A percentile compares a stretch with the other conserved stretches of the same genome.
Conservation (phyloP, 1,140 invertebrate species). For the Stratiolaelaps scimitus region DNA sequence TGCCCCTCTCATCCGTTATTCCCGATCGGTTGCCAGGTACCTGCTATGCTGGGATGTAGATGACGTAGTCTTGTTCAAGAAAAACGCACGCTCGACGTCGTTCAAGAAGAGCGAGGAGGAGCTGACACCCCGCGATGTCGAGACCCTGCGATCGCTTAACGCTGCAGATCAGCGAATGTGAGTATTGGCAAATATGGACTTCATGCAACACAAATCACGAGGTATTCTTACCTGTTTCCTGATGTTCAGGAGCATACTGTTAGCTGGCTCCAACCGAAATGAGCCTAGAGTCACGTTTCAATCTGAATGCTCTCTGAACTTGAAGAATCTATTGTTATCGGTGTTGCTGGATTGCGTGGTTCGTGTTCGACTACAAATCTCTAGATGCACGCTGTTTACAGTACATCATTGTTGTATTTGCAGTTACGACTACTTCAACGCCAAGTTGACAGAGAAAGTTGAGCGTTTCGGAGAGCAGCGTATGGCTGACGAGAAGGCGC, state of each 20-base stretch:
- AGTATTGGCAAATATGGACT: neutral
- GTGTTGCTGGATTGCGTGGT: too few relatives aligned
- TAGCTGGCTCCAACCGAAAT: too few relatives aligned
- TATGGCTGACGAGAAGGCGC: slow-evolving; percentile 37
- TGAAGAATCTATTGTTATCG: too few relatives aligned
- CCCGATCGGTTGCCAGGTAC: slow-evolving; percentile 17
- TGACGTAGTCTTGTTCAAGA: slow-evolving; percentile 38
- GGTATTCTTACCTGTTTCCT: too few relatives aligned
- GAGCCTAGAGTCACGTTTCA: too few relatives aligned
- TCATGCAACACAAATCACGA: too few relatives aligned
- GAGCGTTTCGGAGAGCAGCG: slow-evolving; percentile 37
- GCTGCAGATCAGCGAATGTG: slow-evolving; percentile 15
- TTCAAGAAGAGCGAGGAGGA: slow-evolving; percentile 22
- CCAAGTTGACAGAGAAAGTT: slow-evolving; percentile 38
- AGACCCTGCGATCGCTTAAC: slow-evolving; percentile 32
- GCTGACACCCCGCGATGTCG: slow-evolving; percentile 33
- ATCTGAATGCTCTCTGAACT: too few relatives aligned
- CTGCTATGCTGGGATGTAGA: slow-evolving; percentile 38
- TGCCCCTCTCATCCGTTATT: too few relatives aligned
- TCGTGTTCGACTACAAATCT: too few relatives aligned
- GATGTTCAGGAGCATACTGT: too few relatives aligned
- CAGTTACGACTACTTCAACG: slow-evolving; percentile 39
- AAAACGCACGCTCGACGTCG: slow-evolving; percentile 29
- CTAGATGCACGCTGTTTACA: too few relatives aligned
- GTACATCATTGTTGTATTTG: neutral